Evolutionary conservation across 2,113 vertebrate genomes (phyloP), one percentile per base, ranked within the genome.

Genomic region (Pardalotus punctatus): DNA sequence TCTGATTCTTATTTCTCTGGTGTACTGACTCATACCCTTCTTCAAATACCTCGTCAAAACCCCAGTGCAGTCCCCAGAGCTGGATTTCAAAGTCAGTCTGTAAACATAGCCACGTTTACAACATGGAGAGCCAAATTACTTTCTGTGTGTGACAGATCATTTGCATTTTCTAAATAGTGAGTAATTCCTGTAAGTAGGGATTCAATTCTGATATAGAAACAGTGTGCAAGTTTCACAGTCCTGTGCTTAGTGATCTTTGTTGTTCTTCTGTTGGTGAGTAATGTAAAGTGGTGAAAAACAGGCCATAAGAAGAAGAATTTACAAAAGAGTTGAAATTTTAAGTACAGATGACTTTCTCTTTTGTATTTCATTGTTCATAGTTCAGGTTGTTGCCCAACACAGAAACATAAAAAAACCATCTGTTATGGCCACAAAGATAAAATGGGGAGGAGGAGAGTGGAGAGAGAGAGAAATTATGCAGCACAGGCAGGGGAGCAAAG

Each of bases 401-500:
- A 67, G 72, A 51, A 74, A 43, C 21, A 23, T 35, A 31, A 23
- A 53, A 91, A 79, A 89, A 23, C 36, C 35, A 3, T 45, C 9
- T 82, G 6, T 83, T 70, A 38, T 1, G 1, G 73, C 81, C 73
- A 51, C 58, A 90, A 85, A 94, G 70, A 45, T 57, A 80, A 91
- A 90, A 77, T 43, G 18, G 8, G 35, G 47, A 93, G 62, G 35
- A 82, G 47, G 27, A 86, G 74, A 70, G 20, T 2, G 7, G 57
- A 56, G 36, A 36, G 50, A 53, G 53, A 64, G 47, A 81, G 31
- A 94, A 85, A 92, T 77, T 62, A 88, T 82, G 60, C 42, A 71
- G 81, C 50, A 86, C 65, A 86, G 71, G 79, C 74, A 88, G 84
- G 71, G 67, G 81, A 93, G 85, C 48, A 93, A 96, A 96, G 62